These are phyloP conservation scores for Pocota personata DNA, from an alignment of 2,888 invertebrate species.

Conservation along the genomic window DNA sequence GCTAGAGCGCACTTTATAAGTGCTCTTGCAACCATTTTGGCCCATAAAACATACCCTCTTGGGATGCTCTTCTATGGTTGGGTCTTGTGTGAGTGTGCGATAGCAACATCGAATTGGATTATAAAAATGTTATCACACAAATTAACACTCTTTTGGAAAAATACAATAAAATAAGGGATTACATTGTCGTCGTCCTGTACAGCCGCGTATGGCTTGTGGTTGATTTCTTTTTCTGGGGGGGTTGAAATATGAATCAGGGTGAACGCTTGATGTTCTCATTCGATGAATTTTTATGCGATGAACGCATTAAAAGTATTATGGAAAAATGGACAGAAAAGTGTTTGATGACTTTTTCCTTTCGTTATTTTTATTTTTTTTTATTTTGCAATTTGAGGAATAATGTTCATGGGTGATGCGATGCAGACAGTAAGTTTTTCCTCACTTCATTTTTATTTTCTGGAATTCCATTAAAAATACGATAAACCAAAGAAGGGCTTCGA, in stretches of 20 bases:
- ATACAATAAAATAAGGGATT: slow-evolving; percentile 69
- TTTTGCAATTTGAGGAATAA: slow-evolving; percentile 46
- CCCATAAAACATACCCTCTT: slow-evolving; percentile 63
- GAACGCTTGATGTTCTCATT: slow-evolving; percentile 40
- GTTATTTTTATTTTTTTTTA: slow-evolving; percentile 20
- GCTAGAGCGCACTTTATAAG: slow-evolving; percentile 39
- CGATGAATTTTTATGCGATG: slow-evolving; percentile 66
- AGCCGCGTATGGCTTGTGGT: slow-evolving; percentile 36
- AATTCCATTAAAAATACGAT: slow-evolving; percentile 58
- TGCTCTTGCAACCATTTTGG: slow-evolving; percentile 60
- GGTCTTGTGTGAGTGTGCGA: slow-evolving; percentile 42
- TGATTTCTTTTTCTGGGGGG: slow-evolving; percentile 35
- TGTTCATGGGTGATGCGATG: slow-evolving; percentile 23
- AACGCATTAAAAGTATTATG: slow-evolving; percentile 63
- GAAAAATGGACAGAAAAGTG: slow-evolving; percentile 44
- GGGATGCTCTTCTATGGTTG: slow-evolving; percentile 23
- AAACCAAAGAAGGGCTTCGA: slow-evolving; percentile 21
- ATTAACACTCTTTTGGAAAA: slow-evolving; percentile 70
- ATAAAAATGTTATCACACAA: slow-evolving; percentile 73
- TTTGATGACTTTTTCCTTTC: slow-evolving; percentile 53
- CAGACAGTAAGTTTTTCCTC: slow-evolving; percentile 18
- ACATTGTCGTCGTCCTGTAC: slow-evolving; percentile 39
- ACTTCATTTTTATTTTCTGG: slow-evolving; percentile 42
- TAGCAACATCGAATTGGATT: slow-evolving; percentile 59
- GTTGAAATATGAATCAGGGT: slow-evolving; percentile 43